Conservation (phyloP, 1,140 invertebrate species). For the Tetragnatha versicolor region DNA sequence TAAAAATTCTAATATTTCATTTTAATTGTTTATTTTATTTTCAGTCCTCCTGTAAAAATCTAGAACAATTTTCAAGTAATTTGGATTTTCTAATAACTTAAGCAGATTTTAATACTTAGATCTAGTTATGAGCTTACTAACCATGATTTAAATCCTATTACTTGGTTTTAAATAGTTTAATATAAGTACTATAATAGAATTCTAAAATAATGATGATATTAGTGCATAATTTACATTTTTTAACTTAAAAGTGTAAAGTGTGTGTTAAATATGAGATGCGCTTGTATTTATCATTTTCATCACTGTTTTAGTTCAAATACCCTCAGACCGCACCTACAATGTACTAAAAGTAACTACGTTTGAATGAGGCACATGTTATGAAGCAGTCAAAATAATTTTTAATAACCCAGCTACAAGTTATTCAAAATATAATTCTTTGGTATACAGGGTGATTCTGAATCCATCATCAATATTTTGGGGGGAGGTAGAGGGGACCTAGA, state of each 20-base stretch:
- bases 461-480: background rate
- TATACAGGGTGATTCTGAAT: background rate
- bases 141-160: background rate
- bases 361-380: background rate
- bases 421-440: background rate
- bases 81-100: too few relatives aligned
- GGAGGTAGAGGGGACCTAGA: background rate
- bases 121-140: too few relatives aligned
- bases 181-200: background rate
- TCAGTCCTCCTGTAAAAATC: too few relatives aligned
- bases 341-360: background rate
- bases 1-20: too few relatives aligned
- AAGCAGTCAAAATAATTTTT: background rate
- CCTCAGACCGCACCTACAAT: background rate
- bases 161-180: background rate
- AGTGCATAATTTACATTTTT: background rate
- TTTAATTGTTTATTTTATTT: too few relatives aligned
- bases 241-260: background rate
- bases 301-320: slow-evolving; percentile 3
- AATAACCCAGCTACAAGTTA: background rate
- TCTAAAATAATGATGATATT: background rate
- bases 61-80: too few relatives aligned
- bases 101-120: too few relatives aligned
- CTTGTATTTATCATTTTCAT: background rate
- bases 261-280: background rate